A percentile compares a stretch with the other conserved stretches of the same genome.
phyloP scores from a whole-genome alignment of 2,797 vertebrate genomes.

The Rhabdomys pumilio region DNA sequence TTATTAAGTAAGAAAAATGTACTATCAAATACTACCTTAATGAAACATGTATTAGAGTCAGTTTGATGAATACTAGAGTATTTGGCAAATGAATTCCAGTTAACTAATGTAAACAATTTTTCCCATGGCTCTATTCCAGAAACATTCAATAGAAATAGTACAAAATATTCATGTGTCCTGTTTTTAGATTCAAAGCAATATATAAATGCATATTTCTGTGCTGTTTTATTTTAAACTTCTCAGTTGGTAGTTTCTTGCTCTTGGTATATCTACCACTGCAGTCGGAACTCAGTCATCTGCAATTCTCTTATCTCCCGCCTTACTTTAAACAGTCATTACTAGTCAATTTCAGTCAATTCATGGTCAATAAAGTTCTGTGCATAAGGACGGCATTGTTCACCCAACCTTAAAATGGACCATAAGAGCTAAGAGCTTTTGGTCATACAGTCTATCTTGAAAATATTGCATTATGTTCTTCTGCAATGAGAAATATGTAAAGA shows the following conservation, averaged over 20 bases:
- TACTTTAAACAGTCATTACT: constrained; percentile 52
- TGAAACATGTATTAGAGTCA: neutral
- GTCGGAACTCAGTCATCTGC: neutral
- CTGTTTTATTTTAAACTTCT: neutral
- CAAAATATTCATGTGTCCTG: neutral
- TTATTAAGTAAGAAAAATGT: neutral
- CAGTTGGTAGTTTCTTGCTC: neutral
- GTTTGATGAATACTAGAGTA: neutral
- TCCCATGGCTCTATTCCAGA: neutral
- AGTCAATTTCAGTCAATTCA: constrained; percentile 17
- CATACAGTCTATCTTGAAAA: neutral
- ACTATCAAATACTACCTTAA: constrained; percentile 26
- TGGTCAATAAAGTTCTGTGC: neutral
- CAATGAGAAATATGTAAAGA: constrained; percentile 13
- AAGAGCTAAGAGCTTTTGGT: neutral
- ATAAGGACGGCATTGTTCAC: neutral
- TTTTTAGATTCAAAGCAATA: constrained; percentile 7
- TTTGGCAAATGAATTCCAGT: neutral
- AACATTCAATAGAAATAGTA: neutral
- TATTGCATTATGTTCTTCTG: neutral
- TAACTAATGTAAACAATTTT: neutral
- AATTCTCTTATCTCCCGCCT: neutral
- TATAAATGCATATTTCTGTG: rapidly evolving
- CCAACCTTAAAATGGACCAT: constrained; percentile 55
- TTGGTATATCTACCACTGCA: neutral